These are phyloP conservation scores for Sinonovacula constricta DNA, from an alignment of 1,140 invertebrate genomes.

Conservation along the genomic window DNA sequence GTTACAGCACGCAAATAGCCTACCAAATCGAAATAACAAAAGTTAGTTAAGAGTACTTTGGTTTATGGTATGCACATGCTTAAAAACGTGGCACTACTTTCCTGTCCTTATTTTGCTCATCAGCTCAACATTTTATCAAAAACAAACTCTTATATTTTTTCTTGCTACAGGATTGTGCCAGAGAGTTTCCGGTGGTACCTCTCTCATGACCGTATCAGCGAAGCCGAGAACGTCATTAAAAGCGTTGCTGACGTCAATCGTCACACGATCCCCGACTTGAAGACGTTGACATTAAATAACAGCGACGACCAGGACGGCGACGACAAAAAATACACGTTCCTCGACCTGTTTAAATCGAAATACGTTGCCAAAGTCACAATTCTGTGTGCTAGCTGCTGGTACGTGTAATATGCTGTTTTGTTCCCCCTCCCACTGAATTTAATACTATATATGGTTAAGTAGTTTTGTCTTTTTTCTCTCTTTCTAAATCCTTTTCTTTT, in stretches of 20 bases:
- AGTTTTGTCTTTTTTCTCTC: no score
- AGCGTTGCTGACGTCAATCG: slow-evolving; percentile 25
- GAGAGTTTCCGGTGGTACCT: slow-evolving; percentile 44
- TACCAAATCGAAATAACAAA: no score
- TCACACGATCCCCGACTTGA: slow-evolving; percentile 4
- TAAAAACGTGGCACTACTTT: no score
- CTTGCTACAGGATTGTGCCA: slow-evolving; percentile 19
- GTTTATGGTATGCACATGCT: no score
- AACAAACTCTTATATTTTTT: no score
- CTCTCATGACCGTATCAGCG: slow-evolving; percentile 1
- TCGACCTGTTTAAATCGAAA: slow-evolving; percentile 18
- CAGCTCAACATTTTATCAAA: no score
- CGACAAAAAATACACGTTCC: slow-evolving; percentile 18
- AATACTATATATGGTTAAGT: no score
- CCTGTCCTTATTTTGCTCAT: no score
- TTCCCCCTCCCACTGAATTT: not conserved
- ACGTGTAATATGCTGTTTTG: not conserved
- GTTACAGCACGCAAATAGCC: no score
- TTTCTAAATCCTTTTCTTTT: no score
- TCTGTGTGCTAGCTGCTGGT: slow-evolving; percentile 2
- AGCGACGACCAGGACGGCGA: not conserved
- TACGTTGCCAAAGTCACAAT: not conserved
- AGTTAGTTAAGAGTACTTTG: no score
- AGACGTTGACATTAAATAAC: not conserved
- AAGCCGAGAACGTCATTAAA: slow-evolving; percentile 20